Evolutionary conservation across 2,888 invertebrate species (phyloP).

Genomic region (Macrophya annulata): DNA sequence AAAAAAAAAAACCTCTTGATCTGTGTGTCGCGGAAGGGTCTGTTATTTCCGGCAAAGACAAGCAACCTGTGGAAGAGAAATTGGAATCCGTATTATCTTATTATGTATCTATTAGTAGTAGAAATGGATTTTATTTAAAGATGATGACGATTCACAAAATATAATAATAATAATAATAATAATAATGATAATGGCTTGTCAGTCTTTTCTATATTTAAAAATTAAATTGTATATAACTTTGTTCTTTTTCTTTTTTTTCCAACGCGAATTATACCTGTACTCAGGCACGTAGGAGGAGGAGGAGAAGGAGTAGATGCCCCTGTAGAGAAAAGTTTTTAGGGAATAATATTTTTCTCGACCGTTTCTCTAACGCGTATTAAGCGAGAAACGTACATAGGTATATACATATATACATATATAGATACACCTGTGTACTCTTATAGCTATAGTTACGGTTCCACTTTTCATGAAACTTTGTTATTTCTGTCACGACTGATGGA

Average conservation of each 20-base stretch:
- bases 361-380: background rate
- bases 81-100: background rate
- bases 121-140: background rate
- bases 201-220: background rate
- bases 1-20: background rate
- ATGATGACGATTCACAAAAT: no score
- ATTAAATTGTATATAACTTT: background rate
- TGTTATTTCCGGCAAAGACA: background rate
- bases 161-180: background rate
- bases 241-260: background rate
- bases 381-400: background rate
- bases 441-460: background rate
- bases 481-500: conserved; percentile 40
- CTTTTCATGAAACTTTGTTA: conserved; percentile 43
- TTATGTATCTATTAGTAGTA: background rate
- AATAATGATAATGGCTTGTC: background rate
- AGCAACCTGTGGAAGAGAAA: conserved; percentile 33
- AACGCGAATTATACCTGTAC: background rate
- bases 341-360: background rate
- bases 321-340: background rate
- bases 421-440: no score
- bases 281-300: background rate
- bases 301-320: no score
- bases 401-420: background rate
- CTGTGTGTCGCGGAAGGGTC: background rate